These are phyloP conservation scores for Aphodius sticticus DNA, from an alignment of 2,888 invertebrate genomes.

Conservation along the genomic window DNA sequence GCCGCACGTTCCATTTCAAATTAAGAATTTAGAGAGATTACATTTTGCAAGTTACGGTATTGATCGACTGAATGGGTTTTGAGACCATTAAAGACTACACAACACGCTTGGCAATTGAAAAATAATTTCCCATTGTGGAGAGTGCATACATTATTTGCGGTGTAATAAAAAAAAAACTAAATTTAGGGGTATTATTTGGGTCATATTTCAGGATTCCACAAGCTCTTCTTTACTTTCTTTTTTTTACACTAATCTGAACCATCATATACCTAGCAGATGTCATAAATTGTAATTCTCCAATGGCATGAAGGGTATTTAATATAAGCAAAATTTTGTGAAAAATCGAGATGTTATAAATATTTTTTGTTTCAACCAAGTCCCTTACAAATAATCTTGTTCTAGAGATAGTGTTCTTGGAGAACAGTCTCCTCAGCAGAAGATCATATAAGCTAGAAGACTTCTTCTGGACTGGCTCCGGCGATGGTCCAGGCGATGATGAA, in stretches of 20 bases:
- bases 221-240: too few relatives aligned
- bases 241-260: too few relatives aligned
- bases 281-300: too few relatives aligned
- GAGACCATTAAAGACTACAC: neutral
- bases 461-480: constrained; percentile 89
- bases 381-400: constrained; percentile 30
- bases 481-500: constrained; percentile 64
- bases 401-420: constrained; percentile 53
- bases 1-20: neutral
- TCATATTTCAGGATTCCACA: too few relatives aligned
- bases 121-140: neutral
- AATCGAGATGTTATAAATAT: neutral
- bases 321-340: neutral
- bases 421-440: constrained; percentile 41
- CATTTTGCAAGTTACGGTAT: neutral
- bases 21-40: neutral
- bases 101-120: neutral
- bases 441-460: constrained; percentile 78
- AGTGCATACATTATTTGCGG: neutral
- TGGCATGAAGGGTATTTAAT: too few relatives aligned
- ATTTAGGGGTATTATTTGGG: too few relatives aligned
- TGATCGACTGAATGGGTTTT: neutral
- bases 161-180: too few relatives aligned
- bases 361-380: too few relatives aligned
- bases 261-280: too few relatives aligned